Evolutionary conservation across 2,797 vertebrate genomes (phyloP).

Genomic region (Cygnus olor): DNA sequence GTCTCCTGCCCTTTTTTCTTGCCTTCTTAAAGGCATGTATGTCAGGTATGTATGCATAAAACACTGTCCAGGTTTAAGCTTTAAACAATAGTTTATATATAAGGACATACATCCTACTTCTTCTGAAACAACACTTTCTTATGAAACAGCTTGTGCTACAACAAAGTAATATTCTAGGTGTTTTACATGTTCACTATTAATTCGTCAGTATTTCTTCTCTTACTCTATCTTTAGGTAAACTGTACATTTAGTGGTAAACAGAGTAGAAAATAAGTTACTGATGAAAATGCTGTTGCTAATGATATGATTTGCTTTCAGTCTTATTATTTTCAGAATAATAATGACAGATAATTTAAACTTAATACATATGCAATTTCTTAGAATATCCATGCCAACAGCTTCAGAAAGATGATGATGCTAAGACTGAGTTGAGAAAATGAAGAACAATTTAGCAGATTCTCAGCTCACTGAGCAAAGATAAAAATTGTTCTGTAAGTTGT

Average conservation of each 20-base stretch:
- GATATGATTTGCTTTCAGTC: conserved; percentile 49
- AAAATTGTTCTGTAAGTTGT: conserved; percentile 33
- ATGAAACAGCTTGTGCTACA: background rate
- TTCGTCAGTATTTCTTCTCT: conserved; percentile 6
- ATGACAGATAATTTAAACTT: conserved; percentile 74
- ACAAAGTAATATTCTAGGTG: background rate
- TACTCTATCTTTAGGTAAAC: conserved; percentile 49
- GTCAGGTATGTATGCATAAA: background rate
- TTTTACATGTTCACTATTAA: background rate
- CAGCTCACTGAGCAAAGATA: conserved; percentile 52
- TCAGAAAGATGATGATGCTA: conserved; percentile 59
- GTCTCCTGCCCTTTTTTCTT: too few species aligned
- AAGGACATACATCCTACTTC: background rate
- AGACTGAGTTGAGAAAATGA: conserved; percentile 41
- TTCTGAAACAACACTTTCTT: background rate
- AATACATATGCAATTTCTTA: conserved; percentile 69
- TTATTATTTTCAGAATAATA: conserved; percentile 75
- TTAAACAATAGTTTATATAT: background rate
- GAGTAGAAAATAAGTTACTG: conserved; percentile 70
- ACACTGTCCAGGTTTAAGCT: background rate
- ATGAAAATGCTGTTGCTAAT: conserved; percentile 62
- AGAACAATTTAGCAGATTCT: conserved; percentile 56
- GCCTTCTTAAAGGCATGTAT: too few species aligned
- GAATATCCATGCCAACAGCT: conserved; percentile 43
- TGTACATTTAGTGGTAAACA: conserved; percentile 74